Conservation (phyloP, 2,113 vertebrate species). For the Sorex fumeus region DNA sequence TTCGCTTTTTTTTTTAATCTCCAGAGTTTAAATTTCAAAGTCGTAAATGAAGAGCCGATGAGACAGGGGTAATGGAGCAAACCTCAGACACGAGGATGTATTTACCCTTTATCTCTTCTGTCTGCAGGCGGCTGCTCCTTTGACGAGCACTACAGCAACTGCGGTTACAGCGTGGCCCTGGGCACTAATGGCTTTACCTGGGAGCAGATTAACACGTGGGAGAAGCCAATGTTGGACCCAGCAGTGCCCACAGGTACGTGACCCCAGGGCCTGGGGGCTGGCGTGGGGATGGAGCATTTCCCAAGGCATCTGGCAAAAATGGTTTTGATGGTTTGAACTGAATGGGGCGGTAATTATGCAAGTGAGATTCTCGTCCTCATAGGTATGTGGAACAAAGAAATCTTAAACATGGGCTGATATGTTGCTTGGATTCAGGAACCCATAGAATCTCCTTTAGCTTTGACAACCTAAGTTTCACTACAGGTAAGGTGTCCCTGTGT, state of each 20-base stretch:
- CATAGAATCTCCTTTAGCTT: conserved; percentile 43
- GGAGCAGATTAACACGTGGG: conserved; percentile 99
- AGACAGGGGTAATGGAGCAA: conserved; percentile 86
- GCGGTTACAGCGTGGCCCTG: conserved; percentile 96
- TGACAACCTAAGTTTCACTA: neutral
- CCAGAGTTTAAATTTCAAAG: conserved; percentile 86
- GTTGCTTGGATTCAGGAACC: neutral
- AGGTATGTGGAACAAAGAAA: neutral
- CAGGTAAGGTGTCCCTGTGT: neutral
- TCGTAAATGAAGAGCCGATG: conserved; percentile 80
- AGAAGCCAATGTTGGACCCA: conserved; percentile 95
- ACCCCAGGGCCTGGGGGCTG: neutral
- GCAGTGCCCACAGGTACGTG: conserved; percentile 95
- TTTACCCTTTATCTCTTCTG: conserved; percentile 76
- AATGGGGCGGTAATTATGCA: neutral
- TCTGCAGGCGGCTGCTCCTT: conserved; percentile 95
- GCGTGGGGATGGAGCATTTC: neutral
- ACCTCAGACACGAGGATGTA: conserved; percentile 64
- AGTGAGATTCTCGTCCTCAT: neutral
- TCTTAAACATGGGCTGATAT: neutral
- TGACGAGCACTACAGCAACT: conserved; percentile 96
- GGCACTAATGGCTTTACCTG: conserved; percentile 98
- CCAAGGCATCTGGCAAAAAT: neutral
- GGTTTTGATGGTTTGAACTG: neutral
- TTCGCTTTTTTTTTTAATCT: conserved; percentile 67